Conservation (phyloP, 2,888 invertebrate genomes). For the Aquatica leii region DNA sequence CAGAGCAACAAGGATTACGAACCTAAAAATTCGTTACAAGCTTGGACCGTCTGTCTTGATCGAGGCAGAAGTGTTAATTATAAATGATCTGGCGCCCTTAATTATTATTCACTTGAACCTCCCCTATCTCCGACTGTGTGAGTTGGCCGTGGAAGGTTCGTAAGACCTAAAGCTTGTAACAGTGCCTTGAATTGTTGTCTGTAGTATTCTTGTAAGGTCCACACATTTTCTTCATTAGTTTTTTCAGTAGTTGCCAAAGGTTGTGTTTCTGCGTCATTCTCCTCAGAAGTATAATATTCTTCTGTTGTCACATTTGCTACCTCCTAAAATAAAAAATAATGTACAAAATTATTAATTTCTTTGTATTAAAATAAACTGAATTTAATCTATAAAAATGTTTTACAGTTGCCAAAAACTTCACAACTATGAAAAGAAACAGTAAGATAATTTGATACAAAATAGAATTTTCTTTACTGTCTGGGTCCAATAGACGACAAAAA, state of each 20-base stretch:
- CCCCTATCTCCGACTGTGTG: too few species aligned
- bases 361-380: background rate
- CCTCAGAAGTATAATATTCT: background rate
- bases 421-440: background rate
- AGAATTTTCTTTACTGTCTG: background rate
- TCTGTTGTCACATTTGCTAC: background rate
- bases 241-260: background rate
- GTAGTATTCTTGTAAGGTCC: background rate
- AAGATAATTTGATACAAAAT: background rate
- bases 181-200: too few species aligned
- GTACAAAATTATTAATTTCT: too few species aligned
- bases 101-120: too few species aligned
- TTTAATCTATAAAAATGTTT: background rate
- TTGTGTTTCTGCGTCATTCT: background rate
- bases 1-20: too few species aligned
- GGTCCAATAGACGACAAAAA: constrained; percentile 5
- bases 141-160: too few species aligned
- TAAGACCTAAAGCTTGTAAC: too few species aligned
- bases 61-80: too few species aligned
- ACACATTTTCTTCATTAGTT: background rate
- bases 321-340: background rate
- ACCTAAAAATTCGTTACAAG: too few species aligned
- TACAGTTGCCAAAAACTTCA: background rate
- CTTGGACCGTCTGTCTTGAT: too few species aligned
- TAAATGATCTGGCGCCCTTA: too few species aligned